These are phyloP conservation scores for Entelurus aequoreus DNA, from an alignment of 2,113 vertebrate species.

Conservation along the genomic window DNA sequence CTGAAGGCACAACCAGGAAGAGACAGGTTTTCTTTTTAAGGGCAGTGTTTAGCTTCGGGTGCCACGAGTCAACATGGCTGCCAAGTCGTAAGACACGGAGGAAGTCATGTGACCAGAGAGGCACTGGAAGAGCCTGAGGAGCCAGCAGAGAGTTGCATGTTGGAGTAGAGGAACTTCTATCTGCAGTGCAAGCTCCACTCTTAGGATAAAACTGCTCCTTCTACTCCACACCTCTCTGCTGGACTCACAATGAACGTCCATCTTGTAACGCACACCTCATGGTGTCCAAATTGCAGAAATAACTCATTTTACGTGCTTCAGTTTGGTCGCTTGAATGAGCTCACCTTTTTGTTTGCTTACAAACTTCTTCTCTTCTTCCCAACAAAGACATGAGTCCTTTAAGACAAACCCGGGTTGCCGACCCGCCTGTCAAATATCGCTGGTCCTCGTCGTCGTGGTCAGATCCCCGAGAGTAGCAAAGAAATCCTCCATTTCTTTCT, in stretches of 20 bases:
- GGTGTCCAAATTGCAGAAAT: constrained; percentile 1
- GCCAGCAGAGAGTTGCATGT: neutral
- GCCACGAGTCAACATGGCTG: too few species aligned
- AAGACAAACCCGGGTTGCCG: neutral
- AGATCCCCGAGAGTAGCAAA: constrained; percentile 87
- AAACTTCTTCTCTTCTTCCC: too few species aligned
- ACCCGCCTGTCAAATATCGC: constrained; percentile 49
- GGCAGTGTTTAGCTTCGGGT: constrained; percentile 67
- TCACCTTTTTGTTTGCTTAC: neutral
- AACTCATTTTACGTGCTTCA: neutral
- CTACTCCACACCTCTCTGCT: too few species aligned
- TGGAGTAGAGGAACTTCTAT: neutral
- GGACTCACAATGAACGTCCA: too few species aligned
- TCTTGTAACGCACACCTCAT: too few species aligned
- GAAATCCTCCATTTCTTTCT: constrained; percentile 95
- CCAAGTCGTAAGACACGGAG: constrained; percentile 26
- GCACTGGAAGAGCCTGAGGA: constrained; percentile 47
- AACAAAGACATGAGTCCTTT: constrained; percentile 8
- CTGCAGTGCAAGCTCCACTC: too few species aligned
- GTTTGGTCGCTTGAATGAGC: constrained; percentile 1
- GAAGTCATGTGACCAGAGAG: constrained; percentile 35
- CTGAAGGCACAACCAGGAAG: constrained; percentile 66
- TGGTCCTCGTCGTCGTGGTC: constrained; percentile 69
- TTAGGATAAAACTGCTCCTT: too few species aligned
- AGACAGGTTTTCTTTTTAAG: constrained; percentile 51